phyloP scores from a whole-genome alignment of 2,888 invertebrate species.

The Meghimatium bilineatum region DNA sequence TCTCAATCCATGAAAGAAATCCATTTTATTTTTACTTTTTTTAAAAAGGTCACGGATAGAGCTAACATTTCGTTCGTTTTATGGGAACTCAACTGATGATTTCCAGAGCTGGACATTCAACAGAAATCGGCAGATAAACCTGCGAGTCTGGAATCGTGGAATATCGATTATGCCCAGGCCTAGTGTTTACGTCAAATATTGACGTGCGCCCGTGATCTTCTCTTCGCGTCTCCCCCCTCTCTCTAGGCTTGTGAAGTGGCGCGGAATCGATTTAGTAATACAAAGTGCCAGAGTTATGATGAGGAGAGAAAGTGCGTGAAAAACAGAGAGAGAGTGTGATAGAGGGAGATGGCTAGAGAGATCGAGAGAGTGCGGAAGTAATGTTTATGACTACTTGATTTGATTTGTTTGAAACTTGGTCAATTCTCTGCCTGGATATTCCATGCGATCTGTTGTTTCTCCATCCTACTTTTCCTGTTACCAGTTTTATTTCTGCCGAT shows the following conservation, averaged over 20 bases:
- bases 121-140: not conserved
- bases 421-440: too few species aligned
- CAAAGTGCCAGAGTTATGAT: not conserved
- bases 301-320: not conserved
- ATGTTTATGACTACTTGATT: too few species aligned
- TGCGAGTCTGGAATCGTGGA: slow-evolving; percentile 1
- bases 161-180: slow-evolving; percentile 12
- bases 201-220: slow-evolving; percentile 12
- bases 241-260: not conserved
- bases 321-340: slow-evolving; percentile 7
- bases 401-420: too few species aligned
- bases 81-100: not conserved
- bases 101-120: not conserved
- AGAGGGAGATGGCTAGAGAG: not conserved
- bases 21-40: too few species aligned
- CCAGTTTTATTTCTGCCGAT: too few species aligned
- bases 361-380: not conserved
- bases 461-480: too few species aligned
- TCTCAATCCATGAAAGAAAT: too few species aligned
- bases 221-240: not conserved
- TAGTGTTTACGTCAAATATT: slow-evolving; percentile 33
- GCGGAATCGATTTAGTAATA: slow-evolving; percentile 10
- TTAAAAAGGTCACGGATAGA: too few species aligned
- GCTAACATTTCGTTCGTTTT: not conserved
- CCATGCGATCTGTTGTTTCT: too few species aligned